Percentiles rank a stretch among this genome's conserved stretches.
Evolutionary conservation across 2,113 vertebrate species (phyloP).

Genomic region (Todiramphus chloris): DNA sequence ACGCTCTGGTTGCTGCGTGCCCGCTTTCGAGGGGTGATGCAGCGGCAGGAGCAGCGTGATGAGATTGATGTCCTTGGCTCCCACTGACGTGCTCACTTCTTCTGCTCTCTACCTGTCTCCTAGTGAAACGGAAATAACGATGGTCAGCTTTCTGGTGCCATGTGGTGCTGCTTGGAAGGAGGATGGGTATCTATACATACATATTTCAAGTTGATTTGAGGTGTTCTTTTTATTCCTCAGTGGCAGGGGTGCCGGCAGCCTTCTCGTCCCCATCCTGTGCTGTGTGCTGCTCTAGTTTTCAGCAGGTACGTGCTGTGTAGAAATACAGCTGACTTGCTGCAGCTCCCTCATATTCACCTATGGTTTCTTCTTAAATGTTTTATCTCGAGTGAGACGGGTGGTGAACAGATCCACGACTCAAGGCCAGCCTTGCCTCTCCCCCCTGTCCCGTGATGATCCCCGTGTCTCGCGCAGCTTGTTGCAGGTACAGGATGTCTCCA

Average conservation of each 20-base stretch:
- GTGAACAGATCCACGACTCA: background rate
- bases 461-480: background rate
- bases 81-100: rapidly evolving
- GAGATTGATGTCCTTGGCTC: background rate
- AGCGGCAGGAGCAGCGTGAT: rapidly evolving
- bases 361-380: background rate
- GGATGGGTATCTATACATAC: too few species aligned
- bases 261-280: background rate
- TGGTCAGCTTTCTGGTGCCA: background rate
- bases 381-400: background rate
- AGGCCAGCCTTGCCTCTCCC: background rate
- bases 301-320: background rate
- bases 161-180: background rate
- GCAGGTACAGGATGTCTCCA: background rate
- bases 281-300: too few species aligned
- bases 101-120: background rate
- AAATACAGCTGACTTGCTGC: background rate
- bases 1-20: background rate
- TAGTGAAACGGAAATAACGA: background rate
- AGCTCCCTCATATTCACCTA: background rate
- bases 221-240: background rate
- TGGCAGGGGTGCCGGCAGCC: background rate
- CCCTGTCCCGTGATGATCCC: background rate
- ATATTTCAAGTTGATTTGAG: background rate
- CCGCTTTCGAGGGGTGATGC: background rate